Evolutionary conservation across 2,113 vertebrate species (phyloP).

Genomic region (Kryptolebias marmoratus): DNA sequence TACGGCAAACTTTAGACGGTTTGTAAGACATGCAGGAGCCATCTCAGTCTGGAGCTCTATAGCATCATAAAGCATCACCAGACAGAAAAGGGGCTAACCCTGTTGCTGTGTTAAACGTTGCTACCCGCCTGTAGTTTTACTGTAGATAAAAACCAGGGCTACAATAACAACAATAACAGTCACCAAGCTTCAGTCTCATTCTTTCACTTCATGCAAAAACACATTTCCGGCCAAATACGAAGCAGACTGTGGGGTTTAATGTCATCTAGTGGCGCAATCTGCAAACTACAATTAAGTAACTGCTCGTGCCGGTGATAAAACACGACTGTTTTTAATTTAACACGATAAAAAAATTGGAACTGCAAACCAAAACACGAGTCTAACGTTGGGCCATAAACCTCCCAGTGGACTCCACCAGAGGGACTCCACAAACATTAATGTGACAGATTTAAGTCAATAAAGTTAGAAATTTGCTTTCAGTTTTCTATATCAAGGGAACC

Average conservation of each 20-base stretch:
- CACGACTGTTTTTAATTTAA: no score
- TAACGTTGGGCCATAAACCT: not conserved
- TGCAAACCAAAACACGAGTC: no score
- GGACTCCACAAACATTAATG: no score
- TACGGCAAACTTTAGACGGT: slow-evolving; percentile 5
- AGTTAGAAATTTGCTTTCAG: no score
- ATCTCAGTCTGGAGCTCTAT: not conserved
- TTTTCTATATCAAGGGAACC: no score
- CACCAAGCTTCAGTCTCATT: not conserved
- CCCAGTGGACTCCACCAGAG: no score
- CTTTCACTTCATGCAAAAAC: not conserved
- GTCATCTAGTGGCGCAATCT: not conserved
- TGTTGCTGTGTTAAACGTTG: not conserved
- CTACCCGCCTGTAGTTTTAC: not conserved
- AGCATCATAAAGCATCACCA: not conserved
- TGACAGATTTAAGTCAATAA: no score
- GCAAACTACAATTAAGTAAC: not conserved
- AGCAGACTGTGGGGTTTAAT: not conserved
- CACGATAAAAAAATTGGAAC: not conserved
- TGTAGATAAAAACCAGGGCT: not conserved
- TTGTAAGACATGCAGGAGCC: not conserved
- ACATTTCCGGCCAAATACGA: not conserved
- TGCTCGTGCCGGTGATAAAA: no score
- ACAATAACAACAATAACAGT: not conserved
- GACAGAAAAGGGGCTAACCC: not conserved